These are phyloP conservation scores for Parochlus steinenii DNA, from an alignment of 2,888 invertebrate species.

Conservation along the genomic window DNA sequence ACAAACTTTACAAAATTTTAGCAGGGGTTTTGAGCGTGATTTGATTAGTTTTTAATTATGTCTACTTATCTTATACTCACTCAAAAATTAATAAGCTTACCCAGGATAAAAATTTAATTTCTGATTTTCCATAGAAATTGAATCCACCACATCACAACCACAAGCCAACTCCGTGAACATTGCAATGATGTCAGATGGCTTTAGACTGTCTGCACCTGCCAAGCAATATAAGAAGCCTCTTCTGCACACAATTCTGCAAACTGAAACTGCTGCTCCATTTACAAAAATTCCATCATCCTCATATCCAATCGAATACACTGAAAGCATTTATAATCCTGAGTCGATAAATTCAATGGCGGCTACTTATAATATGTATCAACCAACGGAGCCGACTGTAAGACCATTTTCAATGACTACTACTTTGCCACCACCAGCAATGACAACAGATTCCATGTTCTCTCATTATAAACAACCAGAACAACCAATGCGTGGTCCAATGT, in stretches of 20 bases:
- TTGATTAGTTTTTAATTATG: too few species aligned
- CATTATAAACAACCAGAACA: constrained; percentile 43
- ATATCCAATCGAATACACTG: constrained; percentile 9
- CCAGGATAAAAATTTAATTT: too few species aligned
- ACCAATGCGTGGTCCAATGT: constrained; percentile 46
- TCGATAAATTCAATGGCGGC: constrained; percentile 17
- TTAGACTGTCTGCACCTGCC: neutral
- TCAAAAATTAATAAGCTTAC: too few species aligned
- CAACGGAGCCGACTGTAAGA: constrained; percentile 16
- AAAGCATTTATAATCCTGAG: constrained; percentile 13
- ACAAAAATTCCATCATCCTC: constrained; percentile 7
- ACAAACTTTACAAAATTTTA: neutral
- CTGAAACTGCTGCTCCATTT: constrained; percentile 15
- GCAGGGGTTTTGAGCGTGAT: too few species aligned
- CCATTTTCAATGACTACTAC: constrained; percentile 28
- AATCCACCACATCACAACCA: neutral
- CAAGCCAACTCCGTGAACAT: neutral
- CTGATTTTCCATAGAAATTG: neutral
- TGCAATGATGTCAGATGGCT: neutral
- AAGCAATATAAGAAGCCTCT: constrained; percentile 19
- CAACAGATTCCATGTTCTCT: constrained; percentile 42
- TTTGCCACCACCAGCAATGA: constrained; percentile 34
- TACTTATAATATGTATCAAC: constrained; percentile 16
- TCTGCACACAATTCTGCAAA: constrained; percentile 20
- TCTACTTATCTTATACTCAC: too few species aligned